Conservation (phyloP, 2,113 vertebrate species). For the Odontesthes bonariensis region DNA sequence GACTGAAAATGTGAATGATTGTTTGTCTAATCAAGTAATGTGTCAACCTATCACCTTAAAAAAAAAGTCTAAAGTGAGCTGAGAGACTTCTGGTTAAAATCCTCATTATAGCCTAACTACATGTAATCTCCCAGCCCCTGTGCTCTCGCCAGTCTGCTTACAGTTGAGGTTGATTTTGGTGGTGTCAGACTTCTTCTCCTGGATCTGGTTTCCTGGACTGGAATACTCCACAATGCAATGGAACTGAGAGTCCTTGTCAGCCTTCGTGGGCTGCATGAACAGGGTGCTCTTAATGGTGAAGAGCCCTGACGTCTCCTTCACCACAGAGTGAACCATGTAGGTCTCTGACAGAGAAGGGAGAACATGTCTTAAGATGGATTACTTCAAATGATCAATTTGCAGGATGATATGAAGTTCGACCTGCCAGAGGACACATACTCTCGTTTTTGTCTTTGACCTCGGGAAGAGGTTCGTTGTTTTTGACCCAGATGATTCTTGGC, state of each 20-base stretch:
- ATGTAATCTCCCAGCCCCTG: not conserved
- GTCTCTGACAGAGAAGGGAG: slow-evolving; percentile 67
- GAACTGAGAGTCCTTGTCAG: slow-evolving; percentile 82
- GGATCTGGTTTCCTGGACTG: slow-evolving; percentile 66
- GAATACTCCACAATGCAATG: slow-evolving; percentile 83
- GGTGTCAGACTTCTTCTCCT: slow-evolving; percentile 69
- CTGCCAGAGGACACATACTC: slow-evolving; percentile 70
- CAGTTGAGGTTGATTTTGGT: slow-evolving; percentile 88
- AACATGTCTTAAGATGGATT: not conserved
- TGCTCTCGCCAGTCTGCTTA: slow-evolving; percentile 74
- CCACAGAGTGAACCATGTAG: slow-evolving; percentile 78
- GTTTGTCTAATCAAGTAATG: no score
- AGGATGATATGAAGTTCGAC: not conserved
- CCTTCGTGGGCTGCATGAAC: slow-evolving; percentile 83
- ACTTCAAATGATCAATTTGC: not conserved
- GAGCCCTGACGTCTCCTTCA: slow-evolving; percentile 87
- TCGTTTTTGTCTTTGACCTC: slow-evolving; percentile 74
- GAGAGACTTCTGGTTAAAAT: not conserved
- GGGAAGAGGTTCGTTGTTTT: slow-evolving; percentile 78
- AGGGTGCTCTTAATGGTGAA: slow-evolving; percentile 83
- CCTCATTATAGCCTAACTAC: not conserved
- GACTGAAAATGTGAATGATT: not conserved
- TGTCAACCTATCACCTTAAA: no score
- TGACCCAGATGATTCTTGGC: slow-evolving; percentile 88
- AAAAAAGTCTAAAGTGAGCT: no score